These are phyloP conservation scores for Carposina sasakii DNA, from an alignment of 1,140 invertebrate genomes.

Conservation along the genomic window DNA sequence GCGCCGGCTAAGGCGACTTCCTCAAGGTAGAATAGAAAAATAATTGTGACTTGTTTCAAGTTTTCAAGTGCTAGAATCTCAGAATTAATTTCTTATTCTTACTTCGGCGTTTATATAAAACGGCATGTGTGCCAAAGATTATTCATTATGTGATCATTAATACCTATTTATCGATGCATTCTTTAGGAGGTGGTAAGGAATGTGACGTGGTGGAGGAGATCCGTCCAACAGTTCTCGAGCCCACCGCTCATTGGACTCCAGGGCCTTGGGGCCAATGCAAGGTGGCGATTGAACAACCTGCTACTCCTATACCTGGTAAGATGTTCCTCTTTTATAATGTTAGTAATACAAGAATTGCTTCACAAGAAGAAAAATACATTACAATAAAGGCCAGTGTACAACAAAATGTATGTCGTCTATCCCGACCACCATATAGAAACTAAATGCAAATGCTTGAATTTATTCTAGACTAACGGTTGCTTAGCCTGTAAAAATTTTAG, in stretches of 20 bases:
- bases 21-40: conserved; percentile 46
- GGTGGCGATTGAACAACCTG: conserved; percentile 45
- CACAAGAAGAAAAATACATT: no score
- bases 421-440: no score
- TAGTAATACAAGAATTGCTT: not conserved
- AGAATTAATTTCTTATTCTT: no score
- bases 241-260: conserved; percentile 61
- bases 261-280: conserved; percentile 61
- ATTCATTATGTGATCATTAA: no score
- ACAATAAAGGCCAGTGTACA: no score
- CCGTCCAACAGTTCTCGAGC: conserved; percentile 43
- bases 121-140: no score
- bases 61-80: no score
- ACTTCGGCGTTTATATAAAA: no score
- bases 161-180: not conserved
- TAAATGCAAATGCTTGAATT: no score
- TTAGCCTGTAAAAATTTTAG: no score
- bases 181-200: conserved; percentile 56
- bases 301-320: conserved; percentile 33
- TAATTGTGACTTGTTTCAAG: not conserved
- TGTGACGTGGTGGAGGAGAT: conserved; percentile 62
- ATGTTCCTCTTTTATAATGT: not conserved
- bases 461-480: no score
- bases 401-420: no score
- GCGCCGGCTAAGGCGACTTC: conserved; percentile 47